phyloP scores from a whole-genome alignment of 2,888 invertebrate species.

The Keiferia lycopersicella region DNA sequence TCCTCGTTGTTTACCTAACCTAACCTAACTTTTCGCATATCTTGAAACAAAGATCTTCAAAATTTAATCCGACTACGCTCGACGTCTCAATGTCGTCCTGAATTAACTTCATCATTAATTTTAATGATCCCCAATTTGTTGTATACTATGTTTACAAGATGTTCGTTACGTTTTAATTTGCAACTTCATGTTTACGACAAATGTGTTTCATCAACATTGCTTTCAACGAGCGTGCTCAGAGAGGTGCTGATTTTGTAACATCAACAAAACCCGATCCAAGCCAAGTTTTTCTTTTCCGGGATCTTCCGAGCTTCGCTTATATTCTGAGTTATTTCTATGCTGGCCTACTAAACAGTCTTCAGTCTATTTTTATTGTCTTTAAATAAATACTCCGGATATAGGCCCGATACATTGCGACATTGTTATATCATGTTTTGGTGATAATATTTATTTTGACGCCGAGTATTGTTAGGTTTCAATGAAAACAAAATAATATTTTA shows the following conservation, averaged over 20 bases:
- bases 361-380: constrained; percentile 19
- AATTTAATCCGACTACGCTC: neutral
- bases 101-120: constrained; percentile 10
- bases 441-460: too few relatives aligned
- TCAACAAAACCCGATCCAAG: neutral
- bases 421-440: neutral
- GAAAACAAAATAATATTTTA: neutral
- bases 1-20: constrained; percentile 14
- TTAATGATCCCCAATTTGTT: constrained; percentile 11
- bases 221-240: neutral
- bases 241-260: neutral
- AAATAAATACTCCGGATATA: neutral
- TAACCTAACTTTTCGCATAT: neutral
- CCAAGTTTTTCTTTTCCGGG: neutral
- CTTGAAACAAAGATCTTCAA: neutral
- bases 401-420: neutral
- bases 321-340: neutral
- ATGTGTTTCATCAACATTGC: constrained; percentile 12
- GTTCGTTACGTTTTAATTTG: constrained; percentile 18
- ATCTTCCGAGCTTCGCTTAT: constrained; percentile 15
- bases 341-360: constrained; percentile 24
- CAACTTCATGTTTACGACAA: constrained; percentile 10
- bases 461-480: neutral
- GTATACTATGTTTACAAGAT: constrained; percentile 8
- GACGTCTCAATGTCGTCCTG: neutral